These are phyloP conservation scores for Microcebus ravelobensis DNA, from an alignment of 2,113 vertebrate genomes.

Conservation along the genomic window DNA sequence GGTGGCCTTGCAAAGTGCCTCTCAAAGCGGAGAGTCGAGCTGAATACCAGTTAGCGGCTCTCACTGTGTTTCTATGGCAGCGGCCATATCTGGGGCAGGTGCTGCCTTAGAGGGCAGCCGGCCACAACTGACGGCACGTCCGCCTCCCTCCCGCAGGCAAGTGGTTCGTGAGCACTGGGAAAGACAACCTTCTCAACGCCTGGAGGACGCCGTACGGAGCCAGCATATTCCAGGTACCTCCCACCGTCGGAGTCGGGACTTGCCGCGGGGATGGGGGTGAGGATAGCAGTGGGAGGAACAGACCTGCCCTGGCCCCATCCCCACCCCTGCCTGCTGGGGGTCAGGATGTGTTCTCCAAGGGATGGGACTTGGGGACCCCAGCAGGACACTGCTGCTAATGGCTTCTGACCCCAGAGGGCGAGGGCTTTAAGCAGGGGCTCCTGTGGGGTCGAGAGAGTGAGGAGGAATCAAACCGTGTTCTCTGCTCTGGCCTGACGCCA, in stretches of 20 bases:
- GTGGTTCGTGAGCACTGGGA: constrained; percentile 99
- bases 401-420: neutral
- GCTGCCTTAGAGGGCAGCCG: neutral
- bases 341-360: neutral
- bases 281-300: neutral
- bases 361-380: neutral
- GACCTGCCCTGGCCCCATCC: neutral
- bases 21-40: neutral
- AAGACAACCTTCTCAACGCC: constrained; percentile 98
- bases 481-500: neutral
- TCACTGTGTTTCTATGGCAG: neutral
- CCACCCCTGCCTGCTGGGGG: neutral
- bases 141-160: constrained; percentile 85
- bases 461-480: too few relatives aligned
- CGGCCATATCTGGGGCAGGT: neutral
- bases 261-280: accelerated
- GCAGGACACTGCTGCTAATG: neutral
- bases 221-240: constrained; percentile 97
- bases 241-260: neutral
- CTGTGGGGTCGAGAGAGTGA: neutral
- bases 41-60: neutral
- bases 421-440: neutral
- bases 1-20: neutral
- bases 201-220: constrained; percentile 98
- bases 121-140: neutral